Base-by-base conservation (phyloP, 2,797 vertebrate species). In the Kryptopterus vitreolus region DNA sequence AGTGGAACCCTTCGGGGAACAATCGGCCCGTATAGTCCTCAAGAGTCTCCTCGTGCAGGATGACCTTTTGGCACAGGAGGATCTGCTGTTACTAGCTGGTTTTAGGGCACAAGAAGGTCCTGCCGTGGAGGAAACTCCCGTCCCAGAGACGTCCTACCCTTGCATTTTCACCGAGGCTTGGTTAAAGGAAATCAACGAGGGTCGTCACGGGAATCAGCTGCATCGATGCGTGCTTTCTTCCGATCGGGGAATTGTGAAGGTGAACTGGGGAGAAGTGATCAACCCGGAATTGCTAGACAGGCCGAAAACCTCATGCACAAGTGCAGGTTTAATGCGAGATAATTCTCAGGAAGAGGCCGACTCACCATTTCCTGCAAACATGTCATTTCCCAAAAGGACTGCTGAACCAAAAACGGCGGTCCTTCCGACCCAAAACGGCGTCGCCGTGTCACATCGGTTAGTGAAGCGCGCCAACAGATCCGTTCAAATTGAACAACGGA, bases 111-210 rank as follows among this genome's bases (percentile, higher is more conserved):
- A 72, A 33, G 83, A 86, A 50, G 88, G 90, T 76, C 86, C 91
- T 74, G 90, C 92, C 0, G 94, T 97, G 78, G 94, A 97, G 85
- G 93, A 94, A 85, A 96, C 93, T 0, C 93, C 95, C 0, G 71
- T 99, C 29, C 92, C 94, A 0, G 94, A 95, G 87, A 93, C 95
- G 0, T 90, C 95, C 53, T 96, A 96, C 7, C 81, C 95, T 0
- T 88, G 92, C 86, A 95, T 98, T 83, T 99, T 99, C 88, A 97
- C 96, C 9, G 89, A 92, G 0, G 91, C 93, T 1, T 98, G 97
- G 96, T 89, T 99, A 83, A 92, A 90, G 81, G 93, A 95, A 31
- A 82, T 97, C 87, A 98, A 97, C 6, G 80, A 91, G 0, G 89
- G 90, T 73, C 91, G 91, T 13, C 89, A 90, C 0, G 89, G 95